These are phyloP conservation scores for Eupithecia insigniata DNA, from an alignment of 2,888 invertebrate species.

Conservation along the genomic window DNA sequence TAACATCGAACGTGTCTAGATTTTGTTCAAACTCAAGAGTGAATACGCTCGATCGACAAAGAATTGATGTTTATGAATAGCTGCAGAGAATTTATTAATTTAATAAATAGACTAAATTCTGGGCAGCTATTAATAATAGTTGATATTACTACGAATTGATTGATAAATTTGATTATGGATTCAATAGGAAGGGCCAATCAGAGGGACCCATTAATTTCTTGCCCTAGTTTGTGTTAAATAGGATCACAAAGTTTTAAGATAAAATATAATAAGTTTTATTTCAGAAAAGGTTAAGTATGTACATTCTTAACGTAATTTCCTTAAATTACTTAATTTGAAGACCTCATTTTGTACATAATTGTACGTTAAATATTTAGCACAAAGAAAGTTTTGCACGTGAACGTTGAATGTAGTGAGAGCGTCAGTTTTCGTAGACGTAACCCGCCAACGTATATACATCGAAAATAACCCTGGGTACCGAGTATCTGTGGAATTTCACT, in stretches of 20 bases:
- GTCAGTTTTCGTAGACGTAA: slow-evolving; percentile 67
- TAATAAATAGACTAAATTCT: background rate
- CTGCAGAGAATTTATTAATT: background rate
- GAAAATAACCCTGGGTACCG: slow-evolving; percentile 73
- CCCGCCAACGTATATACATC: slow-evolving; percentile 73
- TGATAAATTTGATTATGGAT: slow-evolving; percentile 23
- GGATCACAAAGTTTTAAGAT: background rate
- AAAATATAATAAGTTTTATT: too few relatives aligned
- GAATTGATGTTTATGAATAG: slow-evolving; percentile 6
- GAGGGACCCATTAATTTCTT: slow-evolving; percentile 35
- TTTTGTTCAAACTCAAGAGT: slow-evolving; percentile 7
- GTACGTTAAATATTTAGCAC: slow-evolving; percentile 27
- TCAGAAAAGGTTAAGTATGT: too few relatives aligned
- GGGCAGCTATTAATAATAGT: background rate
- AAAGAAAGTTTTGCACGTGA: slow-evolving; percentile 50
- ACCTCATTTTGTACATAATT: background rate
- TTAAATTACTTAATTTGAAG: too few relatives aligned
- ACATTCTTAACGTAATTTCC: too few relatives aligned
- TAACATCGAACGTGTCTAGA: slow-evolving; percentile 25
- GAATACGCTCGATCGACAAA: slow-evolving; percentile 2
- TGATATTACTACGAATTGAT: slow-evolving; percentile 21
- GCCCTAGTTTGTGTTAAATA: slow-evolving; percentile 38
- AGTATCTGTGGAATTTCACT: slow-evolving; percentile 69
- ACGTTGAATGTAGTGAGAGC: slow-evolving; percentile 46
- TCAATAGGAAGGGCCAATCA: slow-evolving; percentile 26